A percentile compares a stretch with the other conserved stretches of the same genome.
phyloP scores from a whole-genome alignment of 2,113 vertebrate species.

The Dasyprocta punctata region DNA sequence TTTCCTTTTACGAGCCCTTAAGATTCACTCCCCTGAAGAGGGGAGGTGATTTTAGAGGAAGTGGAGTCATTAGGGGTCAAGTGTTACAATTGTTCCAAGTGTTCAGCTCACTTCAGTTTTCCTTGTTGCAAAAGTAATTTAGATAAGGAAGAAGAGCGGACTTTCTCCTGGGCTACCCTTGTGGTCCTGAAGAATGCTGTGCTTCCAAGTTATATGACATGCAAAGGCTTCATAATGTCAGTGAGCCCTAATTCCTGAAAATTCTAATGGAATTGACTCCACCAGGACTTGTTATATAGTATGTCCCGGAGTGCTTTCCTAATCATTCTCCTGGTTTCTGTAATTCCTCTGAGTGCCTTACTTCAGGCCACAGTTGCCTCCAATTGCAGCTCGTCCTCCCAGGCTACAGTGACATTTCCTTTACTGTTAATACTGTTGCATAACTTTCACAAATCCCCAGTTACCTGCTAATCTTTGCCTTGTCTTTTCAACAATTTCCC shows the following conservation, averaged over 20 bases:
- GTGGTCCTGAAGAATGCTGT: neutral
- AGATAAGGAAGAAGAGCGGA: neutral
- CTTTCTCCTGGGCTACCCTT: neutral
- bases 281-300: neutral
- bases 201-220: neutral
- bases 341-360: neutral
- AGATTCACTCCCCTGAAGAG: neutral
- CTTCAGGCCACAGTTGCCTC: neutral
- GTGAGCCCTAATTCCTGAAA: neutral
- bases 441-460: neutral
- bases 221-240: neutral
- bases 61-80: neutral
- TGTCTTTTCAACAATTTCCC: neutral
- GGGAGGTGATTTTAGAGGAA: neutral
- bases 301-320: neutral
- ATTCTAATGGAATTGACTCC: neutral
- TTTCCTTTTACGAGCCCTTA: neutral
- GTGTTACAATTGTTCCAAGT: neutral
- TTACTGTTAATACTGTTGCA: neutral
- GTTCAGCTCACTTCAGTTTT: neutral
- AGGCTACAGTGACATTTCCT: neutral
- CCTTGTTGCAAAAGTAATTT: conserved; percentile 27
- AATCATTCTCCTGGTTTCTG: neutral
- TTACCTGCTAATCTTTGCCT: neutral
- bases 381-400: neutral